phyloP scores from a whole-genome alignment of 2,797 vertebrate species.

The Huso huso region DNA sequence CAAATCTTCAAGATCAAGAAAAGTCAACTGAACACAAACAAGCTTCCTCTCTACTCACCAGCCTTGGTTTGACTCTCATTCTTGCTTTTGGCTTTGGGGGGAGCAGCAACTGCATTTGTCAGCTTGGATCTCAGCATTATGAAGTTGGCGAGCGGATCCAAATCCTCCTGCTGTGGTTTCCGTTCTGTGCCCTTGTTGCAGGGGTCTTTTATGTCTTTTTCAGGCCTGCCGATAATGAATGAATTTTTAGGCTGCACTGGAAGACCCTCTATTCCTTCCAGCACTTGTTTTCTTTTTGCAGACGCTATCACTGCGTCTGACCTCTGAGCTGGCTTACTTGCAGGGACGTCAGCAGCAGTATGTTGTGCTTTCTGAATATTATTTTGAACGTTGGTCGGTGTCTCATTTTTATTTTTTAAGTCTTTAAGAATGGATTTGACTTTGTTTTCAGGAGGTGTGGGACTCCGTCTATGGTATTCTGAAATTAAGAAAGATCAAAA shows the following conservation, averaged over 20 bases:
- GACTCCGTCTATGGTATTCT: too few relatives aligned
- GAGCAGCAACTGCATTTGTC: constrained; percentile 8
- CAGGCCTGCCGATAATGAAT: background rate
- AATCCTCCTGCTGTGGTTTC: constrained; percentile 34
- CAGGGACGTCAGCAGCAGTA: background rate
- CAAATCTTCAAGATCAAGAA: too few relatives aligned
- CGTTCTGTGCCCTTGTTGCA: constrained; percentile 9
- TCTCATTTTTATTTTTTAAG: background rate
- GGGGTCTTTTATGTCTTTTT: constrained; percentile 8
- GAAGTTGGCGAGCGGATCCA: constrained; percentile 68
- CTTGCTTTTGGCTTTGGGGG: constrained; percentile 5
- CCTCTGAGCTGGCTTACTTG: background rate
- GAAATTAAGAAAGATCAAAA: too few relatives aligned
- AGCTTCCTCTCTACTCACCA: constrained; percentile 6
- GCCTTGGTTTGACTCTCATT: background rate
- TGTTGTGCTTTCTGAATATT: background rate
- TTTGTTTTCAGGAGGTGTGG: constrained; percentile 15
- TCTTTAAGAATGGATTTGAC: constrained; percentile 4
- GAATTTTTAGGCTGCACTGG: background rate
- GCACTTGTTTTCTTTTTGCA: background rate
- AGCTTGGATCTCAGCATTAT: constrained; percentile 69
- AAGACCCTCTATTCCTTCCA: background rate
- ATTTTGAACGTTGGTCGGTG: constrained; percentile 10
- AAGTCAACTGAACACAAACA: too few relatives aligned
- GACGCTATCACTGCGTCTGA: background rate